Base-by-base conservation (phyloP, 2,797 vertebrate species). In the Neoniphon sammara region DNA sequence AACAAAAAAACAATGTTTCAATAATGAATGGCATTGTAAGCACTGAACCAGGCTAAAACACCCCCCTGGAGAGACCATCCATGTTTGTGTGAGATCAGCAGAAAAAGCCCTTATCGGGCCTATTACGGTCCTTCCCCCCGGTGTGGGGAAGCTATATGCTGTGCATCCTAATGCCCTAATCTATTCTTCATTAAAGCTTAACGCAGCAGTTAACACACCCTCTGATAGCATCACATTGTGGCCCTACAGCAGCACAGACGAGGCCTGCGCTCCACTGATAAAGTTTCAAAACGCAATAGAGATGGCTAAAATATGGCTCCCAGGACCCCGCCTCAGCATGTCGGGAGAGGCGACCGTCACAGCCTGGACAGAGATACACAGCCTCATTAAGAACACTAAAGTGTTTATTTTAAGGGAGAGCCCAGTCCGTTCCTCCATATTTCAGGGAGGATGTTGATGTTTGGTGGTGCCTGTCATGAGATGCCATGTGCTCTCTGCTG, bases 111-210 rank as follows among this genome's bases (percentile, higher is more conserved):
- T 92, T 91, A 92, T 93, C 87, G 31, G 80, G 84, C 86, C 74
- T 77, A 80, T 90, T 88, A 85, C 20, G 77, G 83, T 61, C 80
- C 80, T 84, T 86, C 50, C 71, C 87, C 88, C 70, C 83, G 81
- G 87, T 46, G 9, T 75, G 69, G 64, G 77, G 64, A 85, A 34
- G 52, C 61, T 74, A 84, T 73, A 80, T 69, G 82, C 84, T 83
- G 82, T 86, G 92, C 91, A 93, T 92, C 70, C 81, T 91, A 92
- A 93, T 93, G 89, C 87, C 85, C 86, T 87, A 88, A 93, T 94
- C 92, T 93, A 88, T 92, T 92, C 78, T 91, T 92, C 87, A 93
- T 92, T 92, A 93, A 92, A 90, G 87, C 91, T 87, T 85, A 91
- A 90, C 76, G 46, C 89, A 83, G 82, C 88, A 86, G 91, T 91